Evolutionary conservation across 2,888 invertebrate genomes (phyloP).

Genomic region (Glyphotaelius pellucidus): DNA sequence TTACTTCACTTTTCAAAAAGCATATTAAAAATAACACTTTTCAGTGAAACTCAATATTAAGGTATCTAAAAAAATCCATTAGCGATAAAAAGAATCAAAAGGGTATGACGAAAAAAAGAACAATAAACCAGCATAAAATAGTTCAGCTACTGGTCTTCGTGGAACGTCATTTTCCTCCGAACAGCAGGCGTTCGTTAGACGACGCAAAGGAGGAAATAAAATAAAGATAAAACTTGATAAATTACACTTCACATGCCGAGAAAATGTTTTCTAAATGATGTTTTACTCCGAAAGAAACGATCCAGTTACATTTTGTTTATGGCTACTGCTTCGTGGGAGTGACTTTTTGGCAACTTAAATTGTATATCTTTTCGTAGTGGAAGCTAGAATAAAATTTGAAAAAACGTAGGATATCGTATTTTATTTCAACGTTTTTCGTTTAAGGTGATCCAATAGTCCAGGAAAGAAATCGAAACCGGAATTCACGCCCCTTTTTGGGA

Average conservation of each 20-base stretch:
- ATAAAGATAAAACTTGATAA: constrained; percentile 45
- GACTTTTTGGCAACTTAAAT: constrained; percentile 17
- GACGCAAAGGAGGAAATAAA: constrained; percentile 28
- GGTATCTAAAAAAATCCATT: not conserved
- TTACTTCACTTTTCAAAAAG: no score
- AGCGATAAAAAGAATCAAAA: not conserved
- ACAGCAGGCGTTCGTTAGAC: constrained; percentile 27
- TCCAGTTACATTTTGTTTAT: not conserved
- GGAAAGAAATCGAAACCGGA: no score
- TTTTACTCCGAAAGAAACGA: not conserved
- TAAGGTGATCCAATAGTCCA: no score
- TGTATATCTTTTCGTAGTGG: not conserved
- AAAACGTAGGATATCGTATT: not conserved
- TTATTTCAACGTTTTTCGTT: not conserved
- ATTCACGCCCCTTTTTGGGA: no score
- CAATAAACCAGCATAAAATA: not conserved
- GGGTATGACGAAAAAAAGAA: not conserved
- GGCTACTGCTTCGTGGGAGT: not conserved
- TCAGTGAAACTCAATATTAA: not conserved
- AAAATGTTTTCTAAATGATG: constrained; percentile 36
- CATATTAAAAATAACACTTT: no score
- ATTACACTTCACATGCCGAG: constrained; percentile 38
- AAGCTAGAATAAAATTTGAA: not conserved
- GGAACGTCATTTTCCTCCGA: constrained; percentile 25
- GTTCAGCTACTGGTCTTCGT: not conserved